These are phyloP conservation scores for Piscicola geometra DNA, from an alignment of 2,888 invertebrate species.

Conservation along the genomic window DNA sequence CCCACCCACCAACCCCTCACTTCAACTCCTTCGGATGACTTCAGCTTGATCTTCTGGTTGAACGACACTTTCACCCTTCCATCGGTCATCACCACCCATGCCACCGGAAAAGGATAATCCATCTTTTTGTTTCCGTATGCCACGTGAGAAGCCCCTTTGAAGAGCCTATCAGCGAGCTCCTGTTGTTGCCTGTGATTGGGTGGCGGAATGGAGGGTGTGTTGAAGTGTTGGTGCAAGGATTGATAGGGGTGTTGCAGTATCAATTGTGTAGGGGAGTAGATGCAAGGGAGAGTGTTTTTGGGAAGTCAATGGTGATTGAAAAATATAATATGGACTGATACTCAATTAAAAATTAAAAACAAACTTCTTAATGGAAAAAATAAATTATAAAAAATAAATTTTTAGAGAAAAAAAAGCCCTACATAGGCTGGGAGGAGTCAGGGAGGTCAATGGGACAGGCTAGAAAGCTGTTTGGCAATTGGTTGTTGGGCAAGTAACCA, in stretches of 20 bases:
- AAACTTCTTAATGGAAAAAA: not conserved
- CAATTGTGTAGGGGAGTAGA: too few relatives aligned
- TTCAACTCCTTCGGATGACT: slow-evolving; percentile 2
- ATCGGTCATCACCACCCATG: slow-evolving; percentile 36
- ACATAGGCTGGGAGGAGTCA: slow-evolving; percentile 29
- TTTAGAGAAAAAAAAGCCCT: too few relatives aligned
- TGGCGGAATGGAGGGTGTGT: not conserved
- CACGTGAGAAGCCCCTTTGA: slow-evolving; percentile 46
- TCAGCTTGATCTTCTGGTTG: slow-evolving; percentile 13
- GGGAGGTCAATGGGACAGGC: slow-evolving; percentile 45
- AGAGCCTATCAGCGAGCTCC: slow-evolving; percentile 46
- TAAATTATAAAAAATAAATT: too few relatives aligned
- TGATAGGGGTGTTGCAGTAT: too few relatives aligned
- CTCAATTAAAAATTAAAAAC: not conserved
- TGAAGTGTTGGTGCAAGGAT: not conserved
- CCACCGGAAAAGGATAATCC: slow-evolving; percentile 47
- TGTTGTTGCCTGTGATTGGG: slow-evolving; percentile 15
- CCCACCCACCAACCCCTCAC: too few relatives aligned
- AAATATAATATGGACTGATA: not conserved
- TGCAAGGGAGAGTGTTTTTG: too few relatives aligned
- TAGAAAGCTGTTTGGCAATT: slow-evolving; percentile 43
- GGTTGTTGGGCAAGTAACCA: slow-evolving; percentile 43
- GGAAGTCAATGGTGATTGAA: too few relatives aligned
- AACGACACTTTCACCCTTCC: slow-evolving; percentile 11
- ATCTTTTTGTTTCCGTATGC: slow-evolving; percentile 45